Percentiles rank a stretch among this genome's conserved stretches.
These are phyloP conservation scores for Saiga tatarica DNA, from an alignment of 2,113 vertebrate genomes.

Conservation along the genomic window DNA sequence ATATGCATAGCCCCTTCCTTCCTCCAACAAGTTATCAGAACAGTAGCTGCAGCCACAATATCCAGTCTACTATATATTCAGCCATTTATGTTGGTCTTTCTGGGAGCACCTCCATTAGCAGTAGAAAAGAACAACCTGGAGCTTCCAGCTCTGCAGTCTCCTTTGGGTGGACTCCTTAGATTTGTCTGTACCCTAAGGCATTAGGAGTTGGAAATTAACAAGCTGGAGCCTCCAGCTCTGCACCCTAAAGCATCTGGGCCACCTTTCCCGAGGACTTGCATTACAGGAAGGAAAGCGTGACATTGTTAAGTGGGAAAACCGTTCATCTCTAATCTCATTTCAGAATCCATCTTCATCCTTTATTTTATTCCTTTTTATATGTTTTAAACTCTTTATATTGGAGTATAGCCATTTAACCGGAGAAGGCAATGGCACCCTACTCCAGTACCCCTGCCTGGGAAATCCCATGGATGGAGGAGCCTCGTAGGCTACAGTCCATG, in stretches of 20 bases:
- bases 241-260: background rate
- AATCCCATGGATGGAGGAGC: too few relatives aligned
- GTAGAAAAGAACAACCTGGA: background rate
- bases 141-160: background rate
- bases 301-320: background rate
- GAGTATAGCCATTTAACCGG: background rate
- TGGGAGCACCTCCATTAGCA: background rate
- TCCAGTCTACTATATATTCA: background rate
- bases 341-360: background rate
- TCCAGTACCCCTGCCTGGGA: too few relatives aligned
- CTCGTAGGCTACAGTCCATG: too few relatives aligned
- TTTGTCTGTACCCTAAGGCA: background rate
- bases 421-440: too few relatives aligned
- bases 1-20: background rate
- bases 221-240: background rate
- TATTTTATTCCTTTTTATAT: background rate
- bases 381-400: background rate
- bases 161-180: background rate
- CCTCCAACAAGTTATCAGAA: background rate
- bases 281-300: background rate
- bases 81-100: background rate
- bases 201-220: background rate
- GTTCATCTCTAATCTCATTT: background rate
- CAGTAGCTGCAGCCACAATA: background rate
- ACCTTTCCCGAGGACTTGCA: background rate